phyloP scores from a whole-genome alignment of 2,888 invertebrate genomes.

The Brachyptera putata region DNA sequence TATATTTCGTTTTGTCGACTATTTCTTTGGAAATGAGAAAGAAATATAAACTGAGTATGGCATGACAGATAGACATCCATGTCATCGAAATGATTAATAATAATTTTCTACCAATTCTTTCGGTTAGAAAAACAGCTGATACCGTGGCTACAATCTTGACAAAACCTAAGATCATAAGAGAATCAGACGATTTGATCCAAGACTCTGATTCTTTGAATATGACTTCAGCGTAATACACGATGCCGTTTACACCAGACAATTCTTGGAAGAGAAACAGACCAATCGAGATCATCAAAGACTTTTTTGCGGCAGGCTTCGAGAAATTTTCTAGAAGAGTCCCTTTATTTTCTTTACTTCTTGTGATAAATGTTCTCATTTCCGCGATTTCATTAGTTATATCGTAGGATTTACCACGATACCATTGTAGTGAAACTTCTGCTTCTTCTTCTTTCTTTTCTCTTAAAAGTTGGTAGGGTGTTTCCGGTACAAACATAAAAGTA shows the following conservation, averaged over 20 bases:
- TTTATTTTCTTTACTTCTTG: conserved; percentile 50
- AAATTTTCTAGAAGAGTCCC: conserved; percentile 55
- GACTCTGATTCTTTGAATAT: conserved; percentile 69
- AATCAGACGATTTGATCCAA: conserved; percentile 52
- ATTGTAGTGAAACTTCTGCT: background rate
- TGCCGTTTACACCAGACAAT: conserved; percentile 75
- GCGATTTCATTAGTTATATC: conserved; percentile 39
- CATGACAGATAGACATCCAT: conserved; percentile 67
- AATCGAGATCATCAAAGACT: conserved; percentile 65
- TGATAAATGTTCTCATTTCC: conserved; percentile 49
- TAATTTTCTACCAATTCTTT: conserved; percentile 72
- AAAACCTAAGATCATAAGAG: conserved; percentile 73
- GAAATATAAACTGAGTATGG: conserved; percentile 68
- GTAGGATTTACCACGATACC: background rate
- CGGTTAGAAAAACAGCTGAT: conserved; percentile 69
- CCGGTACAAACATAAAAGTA: conserved; percentile 79
- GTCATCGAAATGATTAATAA: conserved; percentile 66
- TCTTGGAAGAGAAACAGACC: conserved; percentile 88
- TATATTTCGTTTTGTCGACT: background rate
- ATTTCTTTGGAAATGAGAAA: conserved; percentile 36
- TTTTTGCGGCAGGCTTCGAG: conserved; percentile 57
- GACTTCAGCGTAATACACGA: conserved; percentile 69
- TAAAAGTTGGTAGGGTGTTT: conserved; percentile 72
- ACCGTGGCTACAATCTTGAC: conserved; percentile 76
- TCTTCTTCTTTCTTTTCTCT: conserved; percentile 59